These are phyloP conservation scores for Ischnura elegans DNA, from an alignment of 2,888 invertebrate species.

Conservation along the genomic window DNA sequence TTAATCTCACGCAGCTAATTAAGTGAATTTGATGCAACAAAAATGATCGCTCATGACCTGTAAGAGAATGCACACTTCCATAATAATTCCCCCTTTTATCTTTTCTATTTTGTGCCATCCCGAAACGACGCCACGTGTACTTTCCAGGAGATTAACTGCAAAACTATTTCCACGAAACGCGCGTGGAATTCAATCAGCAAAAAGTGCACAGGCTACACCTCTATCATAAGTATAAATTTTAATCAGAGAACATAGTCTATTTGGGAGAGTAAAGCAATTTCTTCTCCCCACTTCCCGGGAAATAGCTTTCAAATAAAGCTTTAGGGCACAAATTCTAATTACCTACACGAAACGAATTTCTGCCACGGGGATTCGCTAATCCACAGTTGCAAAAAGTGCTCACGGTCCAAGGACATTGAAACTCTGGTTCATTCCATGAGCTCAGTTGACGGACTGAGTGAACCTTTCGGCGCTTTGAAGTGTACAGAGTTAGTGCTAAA, in stretches of 20 bases:
- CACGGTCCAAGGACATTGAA: background rate
- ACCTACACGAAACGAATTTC: constrained; percentile 1
- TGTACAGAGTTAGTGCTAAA: too few species aligned
- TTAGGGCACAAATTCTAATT: background rate
- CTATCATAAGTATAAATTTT: too few species aligned
- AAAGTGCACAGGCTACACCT: background rate
- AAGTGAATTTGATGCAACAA: too few species aligned
- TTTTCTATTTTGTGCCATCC: background rate
- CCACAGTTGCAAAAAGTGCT: background rate
- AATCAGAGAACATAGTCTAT: too few species aligned
- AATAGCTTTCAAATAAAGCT: background rate
- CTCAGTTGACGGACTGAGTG: too few species aligned
- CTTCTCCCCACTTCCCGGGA: background rate
- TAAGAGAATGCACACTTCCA: background rate
- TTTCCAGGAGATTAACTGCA: background rate
- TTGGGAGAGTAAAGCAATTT: background rate
- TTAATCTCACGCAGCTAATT: too few species aligned
- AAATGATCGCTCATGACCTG: background rate
- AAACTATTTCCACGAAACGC: background rate
- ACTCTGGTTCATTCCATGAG: too few species aligned
- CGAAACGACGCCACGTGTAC: background rate
- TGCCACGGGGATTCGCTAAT: background rate
- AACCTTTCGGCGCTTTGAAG: too few species aligned
- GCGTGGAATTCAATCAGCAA: background rate
- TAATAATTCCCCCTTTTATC: background rate